Base-by-base conservation (phyloP, 2,113 vertebrate genomes). In the Numenius arquata region DNA sequence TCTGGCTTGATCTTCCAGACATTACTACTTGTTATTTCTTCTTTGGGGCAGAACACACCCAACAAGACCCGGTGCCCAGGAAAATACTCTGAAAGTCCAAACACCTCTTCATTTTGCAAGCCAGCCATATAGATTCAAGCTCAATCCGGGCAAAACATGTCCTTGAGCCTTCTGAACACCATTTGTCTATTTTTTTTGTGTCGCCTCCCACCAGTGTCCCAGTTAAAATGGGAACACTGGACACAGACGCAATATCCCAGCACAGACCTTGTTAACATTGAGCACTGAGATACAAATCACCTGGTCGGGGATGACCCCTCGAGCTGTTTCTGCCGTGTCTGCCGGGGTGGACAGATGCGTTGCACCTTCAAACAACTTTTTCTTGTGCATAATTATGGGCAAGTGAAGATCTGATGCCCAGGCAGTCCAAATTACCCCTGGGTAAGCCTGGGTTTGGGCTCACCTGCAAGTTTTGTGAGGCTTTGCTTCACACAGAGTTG, bases 1-100 rank as follows among this genome's bases (percentile, higher is more conserved):
- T 85, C 89, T 95, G 95, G 90, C 94, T 76, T 89, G 73, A 91
- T 89, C 94, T 59, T 53, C 80, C 95, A 96, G 96, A 93, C 89
- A 59, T 95, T 78, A 95, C 90, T 62, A 26, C 90, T 96, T 93
- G 92, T 95, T 96, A n/a, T 82, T 93, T 43, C 89, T 89, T 85
- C 86, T 73, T 32, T 53, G 76, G 80, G 93, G 86, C 34, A 93
- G 15, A 91, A 95, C 82, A 78, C 93, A 74, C 74, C 87, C 79
- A 85, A 66, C 3, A 6, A 84, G 81, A 87, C 47, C 77, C 5
- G 0, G 92, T 79, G 95, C 83, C 73, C 92, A 93, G 84, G 70
- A 95, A 87, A 93, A 95, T 6, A 79, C 30, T 78, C 80, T 41
- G 13, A 3, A 68, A 92, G 48, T 6, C 70, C 89, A 79, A 85